Evolutionary conservation across 2,113 vertebrate species (phyloP).

Genomic region (Martes martes): DNA sequence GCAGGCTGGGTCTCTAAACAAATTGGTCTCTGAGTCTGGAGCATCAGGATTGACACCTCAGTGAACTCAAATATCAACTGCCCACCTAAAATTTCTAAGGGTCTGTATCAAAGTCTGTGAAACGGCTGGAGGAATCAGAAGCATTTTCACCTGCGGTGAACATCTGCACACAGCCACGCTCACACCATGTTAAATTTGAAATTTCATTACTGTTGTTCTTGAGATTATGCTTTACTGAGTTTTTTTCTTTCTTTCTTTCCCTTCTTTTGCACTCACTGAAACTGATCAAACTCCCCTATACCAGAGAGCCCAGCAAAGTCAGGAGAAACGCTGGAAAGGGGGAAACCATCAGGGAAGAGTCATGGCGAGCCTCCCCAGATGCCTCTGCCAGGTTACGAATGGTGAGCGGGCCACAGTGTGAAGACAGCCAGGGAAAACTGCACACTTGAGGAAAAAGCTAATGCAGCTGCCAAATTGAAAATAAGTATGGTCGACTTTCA

Average conservation of each 20-base stretch:
- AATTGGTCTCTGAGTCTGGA: background rate
- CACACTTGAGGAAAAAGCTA: slow-evolving; percentile 16
- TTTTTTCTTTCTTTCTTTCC: background rate
- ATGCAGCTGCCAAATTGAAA: slow-evolving; percentile 62
- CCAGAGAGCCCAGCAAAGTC: background rate
- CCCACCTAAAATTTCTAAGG: slow-evolving; percentile 12
- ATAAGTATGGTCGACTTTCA: slow-evolving; percentile 55
- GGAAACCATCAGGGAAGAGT: background rate
- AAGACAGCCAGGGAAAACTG: slow-evolving; percentile 7
- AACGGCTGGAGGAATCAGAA: background rate
- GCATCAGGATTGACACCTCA: background rate
- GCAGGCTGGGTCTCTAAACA: background rate
- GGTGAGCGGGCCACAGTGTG: slow-evolving; percentile 8
- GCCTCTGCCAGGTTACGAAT: slow-evolving; percentile 33
- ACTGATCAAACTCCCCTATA: background rate
- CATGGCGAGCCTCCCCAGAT: background rate
- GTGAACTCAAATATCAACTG: slow-evolving; percentile 17
- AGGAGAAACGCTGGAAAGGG: background rate
- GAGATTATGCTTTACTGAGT: background rate
- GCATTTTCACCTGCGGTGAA: background rate
- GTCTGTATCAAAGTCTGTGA: background rate
- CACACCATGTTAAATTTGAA: background rate
- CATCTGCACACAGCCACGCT: background rate
- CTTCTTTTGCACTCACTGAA: background rate
- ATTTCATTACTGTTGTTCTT: background rate